Evolutionary conservation across 1,140 invertebrate genomes (phyloP), one percentile per base, ranked within the genome.

Genomic region (Vollenhovia emeryi): DNA sequence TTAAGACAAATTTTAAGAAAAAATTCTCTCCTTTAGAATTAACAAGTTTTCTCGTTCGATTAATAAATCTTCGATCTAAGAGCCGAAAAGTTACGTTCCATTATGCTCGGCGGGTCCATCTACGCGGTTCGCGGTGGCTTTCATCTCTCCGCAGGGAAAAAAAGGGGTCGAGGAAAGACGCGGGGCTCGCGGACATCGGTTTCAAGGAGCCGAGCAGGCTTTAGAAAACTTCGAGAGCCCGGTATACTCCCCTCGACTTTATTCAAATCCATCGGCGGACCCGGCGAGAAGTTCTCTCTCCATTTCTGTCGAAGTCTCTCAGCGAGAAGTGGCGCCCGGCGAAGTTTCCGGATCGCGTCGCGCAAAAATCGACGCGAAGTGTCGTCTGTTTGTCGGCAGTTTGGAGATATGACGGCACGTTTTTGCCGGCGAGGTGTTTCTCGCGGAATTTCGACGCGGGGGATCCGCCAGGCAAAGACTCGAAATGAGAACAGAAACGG

Each of bases 221-320:
- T 48, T 21, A 7, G 8, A 24, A 82, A 82, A 82, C 78, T 82
- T 71, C 36, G 18, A 57, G 24, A n/a, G n/a, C n/a, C 0, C 36
- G 18, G 6, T 7, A 11, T 15, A 68, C 13, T 59, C 18, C 36
- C 36, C 78, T 82, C 79, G 68, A 43, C 40, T 84, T 84, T 84
- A 84, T 84, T 76, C 57, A 76, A 76, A 84, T 84, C 30, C 57
- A 43, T 62, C 43, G 50, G 1, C 15, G 79, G 18, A 27, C 9
- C n/a, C 7, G 30, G 48, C 62, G 45, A 68, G 64, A 60, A 83
- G 68, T 60, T 59, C 27, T 48, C 33, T 48, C 24, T 6, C 43
- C 30, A 62, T 64, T 76, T 33, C 43, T 24, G 55, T 43, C 80
- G 11, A 60, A 60, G 57, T 76, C 40, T 74, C 55, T 40, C 18